These are phyloP conservation scores for Pteria penguin DNA, from an alignment of 2,888 invertebrate species.

Conservation along the genomic window DNA sequence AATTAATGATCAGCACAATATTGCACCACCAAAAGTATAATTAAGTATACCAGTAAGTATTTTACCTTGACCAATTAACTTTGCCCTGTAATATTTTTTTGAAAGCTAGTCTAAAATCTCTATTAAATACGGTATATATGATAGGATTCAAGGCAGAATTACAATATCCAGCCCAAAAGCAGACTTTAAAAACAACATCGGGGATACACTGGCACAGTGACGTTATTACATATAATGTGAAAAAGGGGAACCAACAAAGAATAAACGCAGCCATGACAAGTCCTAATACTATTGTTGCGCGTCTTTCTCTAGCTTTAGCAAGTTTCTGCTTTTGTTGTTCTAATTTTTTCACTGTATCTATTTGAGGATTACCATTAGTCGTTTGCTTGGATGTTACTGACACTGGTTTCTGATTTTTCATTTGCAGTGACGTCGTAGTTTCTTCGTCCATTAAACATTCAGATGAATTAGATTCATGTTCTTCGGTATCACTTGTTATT, in stretches of 20 bases:
- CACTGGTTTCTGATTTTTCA: too few relatives aligned
- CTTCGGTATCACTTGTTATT: not conserved
- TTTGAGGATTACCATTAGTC: too few relatives aligned
- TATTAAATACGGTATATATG: conserved; percentile 98
- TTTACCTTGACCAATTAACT: too few relatives aligned
- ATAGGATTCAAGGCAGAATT: conserved; percentile 95
- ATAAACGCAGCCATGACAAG: conserved; percentile 99
- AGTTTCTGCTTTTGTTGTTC: conserved; percentile 90
- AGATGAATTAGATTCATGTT: not conserved
- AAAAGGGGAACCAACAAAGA: conserved; percentile 98
- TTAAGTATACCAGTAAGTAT: too few relatives aligned
- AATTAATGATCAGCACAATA: too few relatives aligned
- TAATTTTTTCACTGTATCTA: conserved; percentile 19
- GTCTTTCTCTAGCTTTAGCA: conserved; percentile 96
- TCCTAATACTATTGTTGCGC: conserved; percentile 97
- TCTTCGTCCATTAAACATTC: not conserved
- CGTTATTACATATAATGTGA: conserved; percentile 83
- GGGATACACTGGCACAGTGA: conserved; percentile 78
- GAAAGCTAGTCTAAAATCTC: conserved; percentile 97
- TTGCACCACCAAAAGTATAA: too few relatives aligned
- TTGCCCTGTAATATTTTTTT: conserved; percentile 89
- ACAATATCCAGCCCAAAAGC: conserved; percentile 98
- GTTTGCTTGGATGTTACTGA: too few relatives aligned
- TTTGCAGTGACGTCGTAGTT: not conserved
- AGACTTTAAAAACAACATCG: conserved; percentile 87